These are phyloP conservation scores for Epinotia brunnichana DNA, from an alignment of 2,888 invertebrate genomes.

Conservation along the genomic window DNA sequence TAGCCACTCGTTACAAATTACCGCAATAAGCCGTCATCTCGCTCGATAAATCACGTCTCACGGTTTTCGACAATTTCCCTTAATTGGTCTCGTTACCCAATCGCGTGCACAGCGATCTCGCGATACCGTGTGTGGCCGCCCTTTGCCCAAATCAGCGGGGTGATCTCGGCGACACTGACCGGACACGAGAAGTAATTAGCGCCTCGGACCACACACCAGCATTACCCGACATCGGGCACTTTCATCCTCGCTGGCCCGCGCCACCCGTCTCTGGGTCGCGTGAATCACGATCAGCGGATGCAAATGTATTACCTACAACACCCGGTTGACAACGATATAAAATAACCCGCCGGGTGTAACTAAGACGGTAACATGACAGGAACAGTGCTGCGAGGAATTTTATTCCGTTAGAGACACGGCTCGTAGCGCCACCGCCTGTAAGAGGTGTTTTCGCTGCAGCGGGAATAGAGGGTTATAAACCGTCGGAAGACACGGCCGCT, in stretches of 20 bases:
- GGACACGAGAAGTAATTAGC: conserved; percentile 65
- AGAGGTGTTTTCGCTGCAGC: conserved; percentile 45
- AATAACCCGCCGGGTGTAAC: conserved; percentile 64
- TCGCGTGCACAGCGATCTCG: conserved; percentile 63
- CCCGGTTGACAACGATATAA: conserved; percentile 63
- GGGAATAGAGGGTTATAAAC: conserved; percentile 49
- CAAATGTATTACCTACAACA: conserved; percentile 46
- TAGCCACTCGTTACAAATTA: conserved; percentile 60
- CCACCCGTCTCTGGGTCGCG: conserved; percentile 60
- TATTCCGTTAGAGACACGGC: conserved; percentile 63
- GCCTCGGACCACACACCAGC: conserved; percentile 68
- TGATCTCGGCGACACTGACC: conserved; percentile 69
- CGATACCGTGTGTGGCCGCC: conserved; percentile 56
- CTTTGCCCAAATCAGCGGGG: conserved; percentile 66
- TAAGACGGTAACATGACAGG: conserved; percentile 70
- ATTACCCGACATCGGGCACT: conserved; percentile 49
- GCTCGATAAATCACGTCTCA: conserved; percentile 66
- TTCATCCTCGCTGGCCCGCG: conserved; percentile 61
- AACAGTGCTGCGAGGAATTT: conserved; percentile 68
- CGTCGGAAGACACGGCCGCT: conserved; percentile 52
- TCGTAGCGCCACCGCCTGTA: conserved; percentile 53
- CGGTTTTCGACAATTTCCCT: conserved; percentile 71
- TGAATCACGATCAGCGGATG: conserved; percentile 62
- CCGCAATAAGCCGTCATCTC: conserved; percentile 62
- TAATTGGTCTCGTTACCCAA: conserved; percentile 75